phyloP scores from a whole-genome alignment of 2,888 invertebrate species.

The Polymixis flavicincta region DNA sequence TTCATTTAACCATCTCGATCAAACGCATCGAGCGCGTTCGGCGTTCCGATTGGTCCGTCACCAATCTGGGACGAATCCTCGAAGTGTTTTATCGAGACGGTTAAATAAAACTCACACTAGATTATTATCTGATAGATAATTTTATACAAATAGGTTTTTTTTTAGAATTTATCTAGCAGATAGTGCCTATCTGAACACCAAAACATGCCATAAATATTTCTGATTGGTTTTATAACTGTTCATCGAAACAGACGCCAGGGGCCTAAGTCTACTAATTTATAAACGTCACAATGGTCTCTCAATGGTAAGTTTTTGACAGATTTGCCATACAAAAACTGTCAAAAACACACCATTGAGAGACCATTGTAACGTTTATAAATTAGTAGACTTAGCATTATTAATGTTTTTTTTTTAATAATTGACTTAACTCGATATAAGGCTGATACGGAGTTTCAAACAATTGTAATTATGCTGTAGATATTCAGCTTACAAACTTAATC shows the following conservation, averaged over 20 bases:
- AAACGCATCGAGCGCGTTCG: no score
- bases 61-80: no score
- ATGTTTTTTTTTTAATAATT: slow-evolving; percentile 16
- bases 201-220: not conserved
- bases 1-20: no score
- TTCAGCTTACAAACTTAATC: slow-evolving; percentile 8
- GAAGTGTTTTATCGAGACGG: no score
- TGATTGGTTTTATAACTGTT: slow-evolving; percentile 3
- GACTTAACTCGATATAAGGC: slow-evolving; percentile 37
- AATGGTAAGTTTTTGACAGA: no score
- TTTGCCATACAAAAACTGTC: no score
- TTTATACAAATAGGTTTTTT: not conserved
- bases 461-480: slow-evolving; percentile 9
- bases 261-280: no score
- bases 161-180: slow-evolving; percentile 3
- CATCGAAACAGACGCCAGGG: not conserved
- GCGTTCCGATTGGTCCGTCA: no score
- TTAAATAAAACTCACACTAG: no score
- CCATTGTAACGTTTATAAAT: no score
- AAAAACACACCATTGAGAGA: no score
- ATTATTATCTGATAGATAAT: slow-evolving; percentile 11
- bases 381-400: slow-evolving; percentile 22
- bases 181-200: not conserved
- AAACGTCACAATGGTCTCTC: no score
- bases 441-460: slow-evolving; percentile 31